A percentile compares a stretch with the other conserved stretches of the same genome.
Evolutionary conservation across 2,113 vertebrate species (phyloP).

Genomic region (Lanius ludovicianus): DNA sequence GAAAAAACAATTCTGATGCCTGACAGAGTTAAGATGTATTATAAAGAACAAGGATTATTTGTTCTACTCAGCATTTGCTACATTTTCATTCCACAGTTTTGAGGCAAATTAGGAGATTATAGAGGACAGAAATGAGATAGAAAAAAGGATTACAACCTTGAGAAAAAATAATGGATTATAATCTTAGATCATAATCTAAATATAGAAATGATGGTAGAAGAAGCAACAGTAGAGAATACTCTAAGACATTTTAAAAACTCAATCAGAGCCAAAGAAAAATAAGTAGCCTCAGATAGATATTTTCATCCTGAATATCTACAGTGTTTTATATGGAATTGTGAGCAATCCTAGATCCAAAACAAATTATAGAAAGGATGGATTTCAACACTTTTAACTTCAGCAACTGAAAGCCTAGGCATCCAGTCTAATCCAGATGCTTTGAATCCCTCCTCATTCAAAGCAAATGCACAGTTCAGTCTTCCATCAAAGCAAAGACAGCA

Average conservation of each 20-base stretch:
- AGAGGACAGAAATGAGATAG: background rate
- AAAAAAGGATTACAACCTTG: background rate
- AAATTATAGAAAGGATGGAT: background rate
- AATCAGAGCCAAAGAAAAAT: background rate
- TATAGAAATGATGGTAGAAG: background rate
- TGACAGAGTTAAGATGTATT: background rate
- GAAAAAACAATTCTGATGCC: background rate
- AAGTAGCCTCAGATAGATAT: background rate
- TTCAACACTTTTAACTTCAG: background rate
- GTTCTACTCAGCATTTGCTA: background rate
- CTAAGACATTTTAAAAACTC: background rate
- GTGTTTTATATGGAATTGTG: background rate
- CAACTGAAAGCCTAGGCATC: background rate
- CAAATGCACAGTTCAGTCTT: background rate
- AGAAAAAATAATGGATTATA: background rate
- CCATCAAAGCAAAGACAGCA: background rate
- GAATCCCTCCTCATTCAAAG: background rate
- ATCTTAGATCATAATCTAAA: background rate
- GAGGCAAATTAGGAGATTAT: background rate
- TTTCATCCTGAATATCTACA: background rate
- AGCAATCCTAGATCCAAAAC: background rate
- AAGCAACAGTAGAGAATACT: background rate
- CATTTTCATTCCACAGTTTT: background rate
- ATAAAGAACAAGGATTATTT: background rate
- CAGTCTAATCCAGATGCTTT: background rate